Conservation (phyloP, 1,140 invertebrate genomes). For the Microplitis mediator region DNA sequence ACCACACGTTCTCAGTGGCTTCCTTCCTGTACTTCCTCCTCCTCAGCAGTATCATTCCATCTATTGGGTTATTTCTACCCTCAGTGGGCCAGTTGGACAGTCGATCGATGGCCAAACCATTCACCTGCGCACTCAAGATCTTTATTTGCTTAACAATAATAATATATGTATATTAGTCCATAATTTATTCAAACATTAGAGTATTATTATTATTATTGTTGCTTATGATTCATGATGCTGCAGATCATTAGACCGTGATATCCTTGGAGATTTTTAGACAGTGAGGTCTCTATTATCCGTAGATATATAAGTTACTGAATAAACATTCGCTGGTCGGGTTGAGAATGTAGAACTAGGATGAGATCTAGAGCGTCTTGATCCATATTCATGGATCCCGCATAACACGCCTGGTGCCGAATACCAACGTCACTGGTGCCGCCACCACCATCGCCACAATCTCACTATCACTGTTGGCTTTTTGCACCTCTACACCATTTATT, state of each 20-base stretch:
- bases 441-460: too few relatives aligned
- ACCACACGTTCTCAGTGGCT: slow-evolving; percentile 6
- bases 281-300: slow-evolving; percentile 28
- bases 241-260: slow-evolving; percentile 18
- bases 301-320: slow-evolving; percentile 37
- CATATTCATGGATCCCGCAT: slow-evolving; percentile 38
- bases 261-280: slow-evolving; percentile 14
- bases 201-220: neutral
- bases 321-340: slow-evolving; percentile 39
- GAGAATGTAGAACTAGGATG: slow-evolving; percentile 26
- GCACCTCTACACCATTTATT: neutral
- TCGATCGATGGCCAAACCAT: neutral
- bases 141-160: too few relatives aligned
- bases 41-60: slow-evolving; percentile 7
- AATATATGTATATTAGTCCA: too few relatives aligned
- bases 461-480: neutral
- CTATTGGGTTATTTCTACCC: slow-evolving; percentile 21
- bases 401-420: slow-evolving; percentile 16
- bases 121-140: too few relatives aligned
- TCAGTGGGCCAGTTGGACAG: slow-evolving; percentile 25
- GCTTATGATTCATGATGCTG: neutral
- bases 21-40: slow-evolving; percentile 22
- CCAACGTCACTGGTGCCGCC: neutral
- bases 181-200: too few relatives aligned
- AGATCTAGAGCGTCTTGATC: slow-evolving; percentile 41